phyloP scores from a whole-genome alignment of 2,888 invertebrate genomes.

The Pandemis heparana region DNA sequence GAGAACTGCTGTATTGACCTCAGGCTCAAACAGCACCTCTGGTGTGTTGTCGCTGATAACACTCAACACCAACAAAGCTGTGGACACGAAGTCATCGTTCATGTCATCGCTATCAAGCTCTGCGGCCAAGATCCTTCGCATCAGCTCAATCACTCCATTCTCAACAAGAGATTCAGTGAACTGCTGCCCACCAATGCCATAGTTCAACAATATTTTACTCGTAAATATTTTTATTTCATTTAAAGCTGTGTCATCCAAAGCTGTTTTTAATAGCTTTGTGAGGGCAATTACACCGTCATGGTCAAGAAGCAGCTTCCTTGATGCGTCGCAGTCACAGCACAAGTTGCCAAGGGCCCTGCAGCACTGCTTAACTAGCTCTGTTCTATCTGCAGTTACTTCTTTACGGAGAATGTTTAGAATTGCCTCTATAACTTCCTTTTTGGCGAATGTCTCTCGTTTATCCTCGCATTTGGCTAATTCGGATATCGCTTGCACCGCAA shows the following conservation, averaged over 20 bases:
- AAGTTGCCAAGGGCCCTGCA: constrained; percentile 95
- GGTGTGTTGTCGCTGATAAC: constrained; percentile 87
- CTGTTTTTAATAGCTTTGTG: constrained; percentile 68
- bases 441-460: constrained; percentile 90
- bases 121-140: constrained; percentile 80
- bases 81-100: constrained; percentile 85
- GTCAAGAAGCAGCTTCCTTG: constrained; percentile 82
- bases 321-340: constrained; percentile 93
- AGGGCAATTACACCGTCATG: constrained; percentile 81
- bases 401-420: constrained; percentile 83
- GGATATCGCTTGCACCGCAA: constrained; percentile 90
- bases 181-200: constrained; percentile 90
- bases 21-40: constrained; percentile 84
- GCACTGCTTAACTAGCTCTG: constrained; percentile 89
- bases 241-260: constrained; percentile 64
- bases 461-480: constrained; percentile 92
- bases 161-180: constrained; percentile 87
- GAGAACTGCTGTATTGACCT: constrained; percentile 86
- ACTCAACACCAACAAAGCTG: constrained; percentile 86
- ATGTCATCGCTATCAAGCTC: constrained; percentile 80
- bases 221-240: constrained; percentile 87
- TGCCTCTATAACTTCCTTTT: constrained; percentile 84
- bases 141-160: constrained; percentile 80
- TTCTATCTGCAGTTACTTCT: constrained; percentile 66
- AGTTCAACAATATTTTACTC: constrained; percentile 92